Base-by-base conservation (phyloP, 2,888 invertebrate species). In the Callimorpha dominula region DNA sequence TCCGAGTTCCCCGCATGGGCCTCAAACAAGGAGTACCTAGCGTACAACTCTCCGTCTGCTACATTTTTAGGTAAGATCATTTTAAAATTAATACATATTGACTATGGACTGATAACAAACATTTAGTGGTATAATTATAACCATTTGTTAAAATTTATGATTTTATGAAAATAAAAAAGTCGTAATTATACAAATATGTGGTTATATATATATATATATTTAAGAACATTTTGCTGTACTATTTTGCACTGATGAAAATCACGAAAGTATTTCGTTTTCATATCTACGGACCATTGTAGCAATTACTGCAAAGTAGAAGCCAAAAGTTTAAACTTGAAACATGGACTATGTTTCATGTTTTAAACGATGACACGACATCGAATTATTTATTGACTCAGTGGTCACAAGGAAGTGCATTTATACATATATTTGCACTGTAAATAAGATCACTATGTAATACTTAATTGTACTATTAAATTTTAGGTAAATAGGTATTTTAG, bases 1-100 rank as follows among this genome's bases (percentile, higher is more conserved):
- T 97, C 98, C 64, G 99, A 99, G 92, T 99, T 99, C 90, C 99
- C 99, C 15, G 97, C 98, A 17, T 99, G 99, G 99, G 99, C 99
- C 65, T 98, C 98, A 54, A 99, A 99, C 92, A 98, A 99, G 90
- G 99, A 99, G 88, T 99, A 99, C 90, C 95, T 99, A 86, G 98
- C 98, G 17, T 99, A 99, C 89, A 98, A 97, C 90, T 99, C 99
- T 70, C 99, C 99, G 4, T 98, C 98, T 14, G 98, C 98, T 69
- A 99, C 98, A 73, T 98, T 98, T 95, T 96, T 99, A 95, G 98
- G 98, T 98, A 96, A 96, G 88, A 71, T 31, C 64, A 43, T 65
- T 65, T 70, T 65, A 49, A 4, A 15, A 50, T 40, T 1, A 60
- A 60, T 5, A 60, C 31, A 12, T 20, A 31, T 31, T 60, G 20